These are phyloP conservation scores for Chlamydotis undulata DNA, from an alignment of 2,113 vertebrate genomes.

Conservation along the genomic window DNA sequence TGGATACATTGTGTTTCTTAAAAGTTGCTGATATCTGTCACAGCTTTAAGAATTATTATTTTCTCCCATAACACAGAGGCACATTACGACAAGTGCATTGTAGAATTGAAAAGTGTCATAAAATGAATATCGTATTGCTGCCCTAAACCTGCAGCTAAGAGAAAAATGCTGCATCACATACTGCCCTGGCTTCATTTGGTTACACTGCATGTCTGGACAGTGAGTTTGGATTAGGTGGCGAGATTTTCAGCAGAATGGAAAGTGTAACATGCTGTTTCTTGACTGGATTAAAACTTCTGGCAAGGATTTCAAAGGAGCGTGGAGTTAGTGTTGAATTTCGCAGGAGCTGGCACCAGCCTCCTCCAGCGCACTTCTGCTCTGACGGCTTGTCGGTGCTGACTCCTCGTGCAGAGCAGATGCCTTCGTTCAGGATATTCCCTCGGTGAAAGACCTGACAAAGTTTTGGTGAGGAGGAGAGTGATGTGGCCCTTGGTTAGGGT, in stretches of 20 bases:
- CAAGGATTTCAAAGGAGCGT: constrained; percentile 20
- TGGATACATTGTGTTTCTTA: not conserved
- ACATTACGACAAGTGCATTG: not conserved
- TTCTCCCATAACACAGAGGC: not conserved
- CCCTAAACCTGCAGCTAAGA: not conserved
- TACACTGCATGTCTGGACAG: not conserved
- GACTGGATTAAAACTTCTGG: constrained; percentile 18
- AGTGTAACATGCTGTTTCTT: constrained; percentile 31
- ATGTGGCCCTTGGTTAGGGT: not conserved
- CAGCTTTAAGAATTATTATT: not conserved
- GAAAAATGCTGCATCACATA: not conserved
- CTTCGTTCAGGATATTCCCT: not conserved
- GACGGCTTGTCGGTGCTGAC: not conserved
- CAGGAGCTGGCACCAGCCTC: not conserved
- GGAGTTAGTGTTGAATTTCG: not conserved
- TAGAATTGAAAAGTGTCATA: not conserved
- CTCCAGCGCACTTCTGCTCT: not conserved
- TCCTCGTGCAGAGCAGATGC: not conserved
- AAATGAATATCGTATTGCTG: not conserved
- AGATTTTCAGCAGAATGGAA: not conserved
- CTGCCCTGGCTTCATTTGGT: not conserved
- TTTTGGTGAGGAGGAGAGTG: not conserved
- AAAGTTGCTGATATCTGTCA: not conserved
- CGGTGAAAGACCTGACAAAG: not conserved
- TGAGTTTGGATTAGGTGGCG: not conserved